A percentile compares a stretch with the other conserved stretches of the same genome.
phyloP scores from a whole-genome alignment of 2,888 invertebrate genomes.

The Agrochola litura region DNA sequence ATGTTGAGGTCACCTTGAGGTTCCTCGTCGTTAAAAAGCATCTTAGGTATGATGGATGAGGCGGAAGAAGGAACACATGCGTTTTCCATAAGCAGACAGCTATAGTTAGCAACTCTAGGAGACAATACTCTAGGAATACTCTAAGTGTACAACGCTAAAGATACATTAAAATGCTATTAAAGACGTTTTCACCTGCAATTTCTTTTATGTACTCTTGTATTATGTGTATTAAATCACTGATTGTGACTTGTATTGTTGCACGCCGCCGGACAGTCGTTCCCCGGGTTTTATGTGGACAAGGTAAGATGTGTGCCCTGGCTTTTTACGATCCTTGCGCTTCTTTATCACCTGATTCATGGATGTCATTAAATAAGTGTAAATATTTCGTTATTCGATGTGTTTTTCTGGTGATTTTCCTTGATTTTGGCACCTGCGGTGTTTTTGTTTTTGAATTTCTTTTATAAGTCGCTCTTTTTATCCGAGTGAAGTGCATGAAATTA shows the following conservation, averaged over 20 bases:
- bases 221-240: conserved; percentile 56
- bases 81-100: conserved; percentile 11
- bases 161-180: conserved; percentile 16
- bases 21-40: not conserved
- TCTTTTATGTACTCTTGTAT: conserved; percentile 33
- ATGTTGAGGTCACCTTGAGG: conserved; percentile 5
- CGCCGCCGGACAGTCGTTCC: conserved; percentile 87
- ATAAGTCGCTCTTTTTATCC: not conserved
- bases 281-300: conserved; percentile 89
- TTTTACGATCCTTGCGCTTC: conserved; percentile 51
- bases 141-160: conserved; percentile 11
- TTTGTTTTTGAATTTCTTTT: conserved; percentile 12
- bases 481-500: conserved; percentile 12
- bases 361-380: conserved; percentile 39
- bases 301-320: conserved; percentile 78
- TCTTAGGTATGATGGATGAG: not conserved
- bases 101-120: not conserved
- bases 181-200: conserved; percentile 23
- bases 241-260: conserved; percentile 80
- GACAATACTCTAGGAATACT: conserved; percentile 8
- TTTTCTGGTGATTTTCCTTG: conserved; percentile 14
- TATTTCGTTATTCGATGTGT: conserved; percentile 26
- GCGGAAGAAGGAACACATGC: not conserved
- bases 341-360: conserved; percentile 45
- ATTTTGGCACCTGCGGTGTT: conserved; percentile 1